phyloP scores from a whole-genome alignment of 1,140 invertebrate species.

The Oreohelix idahoensis region DNA sequence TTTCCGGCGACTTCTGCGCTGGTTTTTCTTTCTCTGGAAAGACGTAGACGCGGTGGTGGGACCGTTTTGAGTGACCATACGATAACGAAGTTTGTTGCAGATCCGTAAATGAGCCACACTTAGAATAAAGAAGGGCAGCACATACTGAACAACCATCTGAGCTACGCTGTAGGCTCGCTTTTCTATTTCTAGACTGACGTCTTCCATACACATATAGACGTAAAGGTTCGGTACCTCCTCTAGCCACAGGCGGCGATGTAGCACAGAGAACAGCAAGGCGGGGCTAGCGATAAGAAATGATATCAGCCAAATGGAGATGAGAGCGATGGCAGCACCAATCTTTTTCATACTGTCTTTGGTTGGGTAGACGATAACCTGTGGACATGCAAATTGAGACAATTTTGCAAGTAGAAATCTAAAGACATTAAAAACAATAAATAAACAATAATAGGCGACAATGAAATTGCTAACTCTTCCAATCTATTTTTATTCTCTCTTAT shows the following conservation, averaged over 20 bases:
- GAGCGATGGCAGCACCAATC: conserved; percentile 81
- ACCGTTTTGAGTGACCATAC: conserved; percentile 66
- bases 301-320: conserved; percentile 86
- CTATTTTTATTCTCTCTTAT: no score
- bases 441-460: no score
- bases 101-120: conserved; percentile 78
- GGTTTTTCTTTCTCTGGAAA: conserved; percentile 53
- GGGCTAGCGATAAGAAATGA: conserved; percentile 84
- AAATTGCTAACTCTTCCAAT: no score
- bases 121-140: conserved; percentile 87
- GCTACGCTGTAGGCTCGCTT: conserved; percentile 87
- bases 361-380: conserved; percentile 85
- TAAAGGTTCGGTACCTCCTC: conserved; percentile 78
- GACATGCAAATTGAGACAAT: no score
- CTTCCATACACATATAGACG: conserved; percentile 71
- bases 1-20: conserved; percentile 75
- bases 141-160: conserved; percentile 87
- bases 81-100: conserved; percentile 76
- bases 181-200: conserved; percentile 75
- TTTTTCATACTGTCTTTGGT: conserved; percentile 84
- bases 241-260: conserved; percentile 56
- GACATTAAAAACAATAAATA: no score
- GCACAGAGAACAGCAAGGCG: conserved; percentile 82
- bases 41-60: conserved; percentile 40
- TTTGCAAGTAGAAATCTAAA: no score